Evolutionary conservation across 2,797 vertebrate species (phyloP), one percentile per base, ranked within the genome.

Genomic region (Gymnoscopelus braueri): DNA sequence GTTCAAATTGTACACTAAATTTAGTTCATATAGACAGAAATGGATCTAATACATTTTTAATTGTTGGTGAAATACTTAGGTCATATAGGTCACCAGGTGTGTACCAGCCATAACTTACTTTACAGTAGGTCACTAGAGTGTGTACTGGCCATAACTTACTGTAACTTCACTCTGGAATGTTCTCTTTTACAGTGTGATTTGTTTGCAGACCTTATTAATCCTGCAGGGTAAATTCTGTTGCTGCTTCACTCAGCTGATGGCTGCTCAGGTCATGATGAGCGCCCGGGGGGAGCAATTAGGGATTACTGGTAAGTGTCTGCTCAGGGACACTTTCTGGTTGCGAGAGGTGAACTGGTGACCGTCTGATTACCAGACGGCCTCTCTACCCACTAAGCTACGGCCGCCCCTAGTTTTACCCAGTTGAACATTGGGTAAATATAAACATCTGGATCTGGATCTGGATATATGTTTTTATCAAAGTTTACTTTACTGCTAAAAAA

Each of bases 231-330:
- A 39, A 39, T 39, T 39, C 1, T 39, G 35, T 39, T 39, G 7
- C 49, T 51, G 54, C 54, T 71, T 71, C 47, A 63, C 61, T 59
- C 35, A 64, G 56, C 19, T 39, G 64, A 52, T 71, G 69, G 69
- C 61, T 39, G 35, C 6, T 39, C 35, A 39, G 35, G 35, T 39
- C 35, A 7, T 39, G 35, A 8, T 39, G 35, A 39, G 35, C 6
- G 35, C 35, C 35, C 35, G 7, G 35, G 35, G 35, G 19, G 19
- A 29, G 26, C 0, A 29, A 4, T 29, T 29, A 29, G 26, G 26
- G 26, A 29, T 29, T 29, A 29, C 26, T 29, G 26, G 26, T 29
- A 29, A 29, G 2, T 4, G 26, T 29, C 26, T 29, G 26, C 1
- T 4, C 26, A 29, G 3, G 26, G 26, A 29, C 26, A 29, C 26